Conservation (phyloP, 1,140 invertebrate species). For the Pomacea maculata region DNA sequence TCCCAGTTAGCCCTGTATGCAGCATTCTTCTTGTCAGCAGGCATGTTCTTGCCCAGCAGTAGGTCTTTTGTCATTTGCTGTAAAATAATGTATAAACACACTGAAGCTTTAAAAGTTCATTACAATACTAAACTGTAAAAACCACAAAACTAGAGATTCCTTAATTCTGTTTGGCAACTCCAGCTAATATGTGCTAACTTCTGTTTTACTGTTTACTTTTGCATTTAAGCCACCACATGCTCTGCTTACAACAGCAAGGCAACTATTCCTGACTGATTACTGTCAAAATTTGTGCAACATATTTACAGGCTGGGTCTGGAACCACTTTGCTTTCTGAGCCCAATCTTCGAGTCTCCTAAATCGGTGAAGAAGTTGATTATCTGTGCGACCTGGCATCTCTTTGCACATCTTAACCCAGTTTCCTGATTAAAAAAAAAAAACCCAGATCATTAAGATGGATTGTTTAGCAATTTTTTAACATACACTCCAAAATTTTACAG, state of each 20-base stretch:
- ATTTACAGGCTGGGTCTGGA: slow-evolving; percentile 43
- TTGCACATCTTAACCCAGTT: slow-evolving; percentile 50
- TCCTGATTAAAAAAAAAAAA: not conserved
- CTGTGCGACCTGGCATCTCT: slow-evolving; percentile 50
- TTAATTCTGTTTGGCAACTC: too few relatives aligned
- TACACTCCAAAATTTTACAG: too few relatives aligned
- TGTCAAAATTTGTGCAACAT: not conserved
- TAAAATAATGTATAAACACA: not conserved
- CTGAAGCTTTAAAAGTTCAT: too few relatives aligned
- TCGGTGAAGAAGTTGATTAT: slow-evolving; percentile 40
- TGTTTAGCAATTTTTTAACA: too few relatives aligned
- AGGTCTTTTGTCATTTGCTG: slow-evolving; percentile 16
- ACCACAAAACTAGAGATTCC: too few relatives aligned
- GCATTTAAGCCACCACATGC: too few relatives aligned
- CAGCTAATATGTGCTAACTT: too few relatives aligned
- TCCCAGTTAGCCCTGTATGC: slow-evolving; percentile 15
- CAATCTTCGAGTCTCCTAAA: slow-evolving; percentile 44
- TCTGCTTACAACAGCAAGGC: too few relatives aligned
- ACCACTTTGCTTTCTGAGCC: slow-evolving; percentile 39
- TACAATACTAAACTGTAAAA: too few relatives aligned
- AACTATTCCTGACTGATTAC: too few relatives aligned
- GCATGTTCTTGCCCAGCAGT: slow-evolving; percentile 22
- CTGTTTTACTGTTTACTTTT: too few relatives aligned
- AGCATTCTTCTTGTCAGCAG: slow-evolving; percentile 4
- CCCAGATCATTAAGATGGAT: too few relatives aligned